Conservation (phyloP, 2,113 vertebrate genomes). For the Caloenas nicobarica region DNA sequence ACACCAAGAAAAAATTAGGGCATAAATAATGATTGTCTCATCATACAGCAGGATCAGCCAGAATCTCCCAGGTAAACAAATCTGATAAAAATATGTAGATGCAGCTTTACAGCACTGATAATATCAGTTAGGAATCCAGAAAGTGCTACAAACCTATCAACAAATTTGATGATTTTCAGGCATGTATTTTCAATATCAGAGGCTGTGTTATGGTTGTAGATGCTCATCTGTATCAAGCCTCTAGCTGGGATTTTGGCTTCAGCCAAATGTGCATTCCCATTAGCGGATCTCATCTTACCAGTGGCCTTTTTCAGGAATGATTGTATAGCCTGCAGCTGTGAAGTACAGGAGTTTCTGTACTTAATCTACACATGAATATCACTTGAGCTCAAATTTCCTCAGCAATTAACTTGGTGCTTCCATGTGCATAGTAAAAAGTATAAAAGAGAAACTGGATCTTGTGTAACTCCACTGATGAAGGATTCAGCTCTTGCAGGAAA, state of each 20-base stretch:
- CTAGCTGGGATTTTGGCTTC: not conserved
- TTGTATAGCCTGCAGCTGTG: not conserved
- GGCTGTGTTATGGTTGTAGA: rapidly evolving
- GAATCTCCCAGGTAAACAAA: not conserved
- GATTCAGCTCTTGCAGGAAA: not conserved
- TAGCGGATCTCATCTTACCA: not conserved
- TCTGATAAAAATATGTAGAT: not conserved
- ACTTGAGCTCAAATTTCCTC: not conserved
- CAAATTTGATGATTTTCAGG: not conserved
- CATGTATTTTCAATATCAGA: not conserved
- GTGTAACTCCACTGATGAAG: not conserved
- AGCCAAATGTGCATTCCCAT: not conserved
- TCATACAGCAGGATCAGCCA: not conserved
- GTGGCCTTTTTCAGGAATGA: not conserved
- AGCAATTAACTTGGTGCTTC: not conserved
- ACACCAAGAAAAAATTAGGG: not conserved
- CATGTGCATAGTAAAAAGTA: not conserved
- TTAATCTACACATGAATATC: not conserved
- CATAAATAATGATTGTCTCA: not conserved
- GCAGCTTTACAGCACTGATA: not conserved
- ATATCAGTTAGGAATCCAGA: not conserved
- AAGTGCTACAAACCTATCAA: not conserved
- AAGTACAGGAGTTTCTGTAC: not conserved
- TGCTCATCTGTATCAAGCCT: not conserved
- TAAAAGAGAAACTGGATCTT: not conserved